Evolutionary conservation across 2,888 invertebrate genomes (phyloP).

Genomic region (Erebia palarica): DNA sequence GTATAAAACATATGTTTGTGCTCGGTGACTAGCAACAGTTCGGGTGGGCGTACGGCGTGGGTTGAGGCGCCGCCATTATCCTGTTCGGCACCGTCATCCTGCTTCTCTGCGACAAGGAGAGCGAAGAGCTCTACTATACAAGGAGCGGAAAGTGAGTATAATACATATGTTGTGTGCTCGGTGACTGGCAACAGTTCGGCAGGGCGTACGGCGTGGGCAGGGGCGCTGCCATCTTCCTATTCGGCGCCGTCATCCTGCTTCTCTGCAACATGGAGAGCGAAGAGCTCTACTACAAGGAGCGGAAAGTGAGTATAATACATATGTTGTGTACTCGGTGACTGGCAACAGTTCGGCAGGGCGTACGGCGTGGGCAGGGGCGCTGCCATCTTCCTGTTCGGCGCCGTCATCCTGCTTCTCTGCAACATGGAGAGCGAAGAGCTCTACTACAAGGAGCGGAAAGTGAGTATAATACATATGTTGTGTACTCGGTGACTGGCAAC

Average conservation of each 20-base stretch:
- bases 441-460: slow-evolving; percentile 98
- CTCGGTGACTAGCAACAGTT: slow-evolving; percentile 90
- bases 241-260: slow-evolving; percentile 95
- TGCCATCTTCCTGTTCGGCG: slow-evolving; percentile 97
- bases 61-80: slow-evolving; percentile 98
- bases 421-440: slow-evolving; percentile 99
- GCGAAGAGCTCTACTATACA: slow-evolving; percentile 98
- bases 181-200: slow-evolving; percentile 78
- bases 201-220: no score
- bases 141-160: slow-evolving; percentile 93
- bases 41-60: slow-evolving; percentile 99
- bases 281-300: slow-evolving; percentile 98
- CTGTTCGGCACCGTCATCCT: slow-evolving; percentile 96
- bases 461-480: slow-evolving; percentile 60
- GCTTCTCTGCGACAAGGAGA: slow-evolving; percentile 98
- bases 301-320: slow-evolving; percentile 88
- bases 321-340: no score
- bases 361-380: slow-evolving; percentile 99
- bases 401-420: slow-evolving; percentile 95
- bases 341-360: slow-evolving; percentile 98
- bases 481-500: slow-evolving; percentile 67
- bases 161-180: no score
- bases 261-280: slow-evolving; percentile 99
- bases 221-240: slow-evolving; percentile 95
- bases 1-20: no score